Base-by-base conservation (phyloP, 2,888 invertebrate species). In the Myopa testacea region DNA sequence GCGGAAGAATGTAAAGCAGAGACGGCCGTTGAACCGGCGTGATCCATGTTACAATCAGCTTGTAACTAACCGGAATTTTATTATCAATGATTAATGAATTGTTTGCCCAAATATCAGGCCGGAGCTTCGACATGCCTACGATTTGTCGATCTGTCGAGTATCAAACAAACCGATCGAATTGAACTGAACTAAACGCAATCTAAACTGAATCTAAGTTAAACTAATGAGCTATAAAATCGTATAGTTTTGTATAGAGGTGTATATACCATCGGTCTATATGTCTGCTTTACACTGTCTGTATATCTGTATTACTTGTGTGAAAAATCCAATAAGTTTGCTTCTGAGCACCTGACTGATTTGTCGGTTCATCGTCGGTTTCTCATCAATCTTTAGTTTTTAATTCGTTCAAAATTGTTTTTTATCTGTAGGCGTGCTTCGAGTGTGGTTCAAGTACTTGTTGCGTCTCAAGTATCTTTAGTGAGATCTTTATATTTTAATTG, bases 51-150 rank as follows among this genome's bases (percentile, higher is more conserved):
- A n/a, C 55, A n/a, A 55, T n/a, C 55, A 1, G 16, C 45, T 45
- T 45, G 45, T 45, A 45, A 45, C 45, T 45, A 45, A 45, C 69
- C 70, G 45, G 60, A 84, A 83, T 84, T 84, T 84, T 85, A 85
- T 86, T 86, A 84, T 84, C 85, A 83, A 82, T 85, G 85, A 85
- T 85, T 85, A 85, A 86, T 85, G 86, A 85, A 84, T 86, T 85
- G 83, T 80, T 85, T 81, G 81, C 73, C 82, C 84, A 85, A 85
- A 85, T 82, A 85, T 79, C 78, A 12, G 4, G 37, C 50, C 65
- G 16, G 60, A 8, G 52, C 37, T 16, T n/a, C 7, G 14, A 34
- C 19, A 34, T 12, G 34, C 55, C 34, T 55, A 16, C 26, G 70
- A 70, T 55, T 37, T 65, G 6, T 65, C 19, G 65, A 10, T 37